Percentiles rank a stretch among this genome's conserved stretches.
phyloP scores from a whole-genome alignment of 2,113 vertebrate genomes.

The Elaphurus davidianus region DNA sequence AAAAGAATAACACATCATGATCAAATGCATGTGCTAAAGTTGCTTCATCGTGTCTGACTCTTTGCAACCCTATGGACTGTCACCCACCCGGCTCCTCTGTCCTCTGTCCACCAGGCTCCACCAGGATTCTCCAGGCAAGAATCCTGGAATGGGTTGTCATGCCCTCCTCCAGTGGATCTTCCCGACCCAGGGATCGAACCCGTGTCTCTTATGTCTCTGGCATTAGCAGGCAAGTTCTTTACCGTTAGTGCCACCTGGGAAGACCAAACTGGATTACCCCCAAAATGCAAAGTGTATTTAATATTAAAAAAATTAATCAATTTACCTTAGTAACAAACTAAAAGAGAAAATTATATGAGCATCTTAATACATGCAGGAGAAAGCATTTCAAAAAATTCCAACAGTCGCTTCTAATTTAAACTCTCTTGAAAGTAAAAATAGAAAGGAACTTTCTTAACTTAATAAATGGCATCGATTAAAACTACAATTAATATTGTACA shows the following conservation, averaged over 20 bases:
- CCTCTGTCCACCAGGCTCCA: not conserved
- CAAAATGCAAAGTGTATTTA: not conserved
- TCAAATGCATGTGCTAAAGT: not conserved
- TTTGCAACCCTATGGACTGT: not conserved
- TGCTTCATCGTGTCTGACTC: not conserved
- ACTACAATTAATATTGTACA: not conserved
- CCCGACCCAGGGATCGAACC: accelerated
- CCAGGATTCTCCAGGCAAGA: not conserved
- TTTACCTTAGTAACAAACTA: not conserved
- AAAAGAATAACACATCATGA: not conserved
- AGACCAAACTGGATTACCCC: not conserved
- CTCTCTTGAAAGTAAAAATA: not conserved
- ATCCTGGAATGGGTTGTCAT: not conserved
- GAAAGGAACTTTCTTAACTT: not conserved
- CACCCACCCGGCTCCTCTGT: not conserved
- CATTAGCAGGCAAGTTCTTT: not conserved
- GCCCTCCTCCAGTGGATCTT: not conserved
- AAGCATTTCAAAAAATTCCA: not conserved
- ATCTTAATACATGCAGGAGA: not conserved
- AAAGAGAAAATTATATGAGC: not conserved
- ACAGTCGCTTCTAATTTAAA: not conserved
- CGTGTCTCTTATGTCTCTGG: accelerated
- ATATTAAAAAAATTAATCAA: not conserved
- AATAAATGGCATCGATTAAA: not conserved
- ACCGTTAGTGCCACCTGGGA: not conserved